Evolutionary conservation across 2,888 invertebrate genomes (phyloP).

Genomic region (Dicranocentrus wangi): DNA sequence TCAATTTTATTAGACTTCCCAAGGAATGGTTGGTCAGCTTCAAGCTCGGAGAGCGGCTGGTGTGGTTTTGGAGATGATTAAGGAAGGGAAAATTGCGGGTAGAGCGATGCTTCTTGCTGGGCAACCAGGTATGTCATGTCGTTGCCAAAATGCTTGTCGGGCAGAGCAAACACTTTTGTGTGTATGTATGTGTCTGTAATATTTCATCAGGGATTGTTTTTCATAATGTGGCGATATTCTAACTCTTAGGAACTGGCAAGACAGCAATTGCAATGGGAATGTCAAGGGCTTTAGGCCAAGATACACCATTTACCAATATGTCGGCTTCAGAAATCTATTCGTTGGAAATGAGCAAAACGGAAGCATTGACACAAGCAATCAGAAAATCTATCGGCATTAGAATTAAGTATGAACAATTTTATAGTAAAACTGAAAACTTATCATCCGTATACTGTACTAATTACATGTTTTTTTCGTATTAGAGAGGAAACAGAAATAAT

Average conservation of each 20-base stretch:
- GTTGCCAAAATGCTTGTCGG: no score
- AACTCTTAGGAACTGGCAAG: conserved; percentile 90
- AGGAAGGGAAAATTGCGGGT: conserved; percentile 98
- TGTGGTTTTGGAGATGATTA: conserved; percentile 96
- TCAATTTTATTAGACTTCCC: conserved; percentile 80
- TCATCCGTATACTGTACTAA: no score
- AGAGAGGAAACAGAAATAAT: conserved; percentile 99
- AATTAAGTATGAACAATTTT: conserved; percentile 81
- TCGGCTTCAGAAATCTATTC: conserved; percentile 99
- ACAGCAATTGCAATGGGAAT: conserved; percentile 99
- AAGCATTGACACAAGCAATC: conserved; percentile 96
- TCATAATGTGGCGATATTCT: no score
- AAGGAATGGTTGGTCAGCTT: conserved; percentile 97
- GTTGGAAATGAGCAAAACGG: conserved; percentile 98
- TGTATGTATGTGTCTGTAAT: no score
- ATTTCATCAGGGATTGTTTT: no score
- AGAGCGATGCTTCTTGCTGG: conserved; percentile 95
- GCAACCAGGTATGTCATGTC: no score
- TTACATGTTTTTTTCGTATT: conserved; percentile 48
- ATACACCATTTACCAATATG: conserved; percentile 99
- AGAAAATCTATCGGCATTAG: conserved; percentile 97
- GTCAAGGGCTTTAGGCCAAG: conserved; percentile 92
- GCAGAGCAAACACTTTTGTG: no score
- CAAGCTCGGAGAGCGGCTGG: conserved; percentile 95
- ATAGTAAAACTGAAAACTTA: neutral